phyloP scores from a whole-genome alignment of 2,113 vertebrate genomes.

The Butorides virescens region DNA sequence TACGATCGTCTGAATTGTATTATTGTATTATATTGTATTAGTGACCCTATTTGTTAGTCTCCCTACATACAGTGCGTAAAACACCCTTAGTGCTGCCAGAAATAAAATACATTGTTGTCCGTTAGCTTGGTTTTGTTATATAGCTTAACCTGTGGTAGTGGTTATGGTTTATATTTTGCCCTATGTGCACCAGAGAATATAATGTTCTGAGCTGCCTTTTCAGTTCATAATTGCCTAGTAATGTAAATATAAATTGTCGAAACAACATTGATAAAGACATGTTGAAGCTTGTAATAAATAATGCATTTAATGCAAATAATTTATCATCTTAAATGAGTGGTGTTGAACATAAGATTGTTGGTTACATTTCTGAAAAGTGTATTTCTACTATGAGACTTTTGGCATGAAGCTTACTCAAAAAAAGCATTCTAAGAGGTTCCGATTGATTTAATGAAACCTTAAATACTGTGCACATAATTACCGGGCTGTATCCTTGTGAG shows the following conservation, averaged over 20 bases:
- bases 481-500: not conserved
- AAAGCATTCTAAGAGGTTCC: not conserved
- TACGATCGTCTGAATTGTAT: not conserved
- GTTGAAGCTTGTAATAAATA: conserved; percentile 17
- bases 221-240: not conserved
- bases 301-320: conserved; percentile 25
- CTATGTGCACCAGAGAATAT: not conserved
- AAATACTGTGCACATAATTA: not conserved
- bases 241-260: not conserved
- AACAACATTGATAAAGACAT: conserved; percentile 3
- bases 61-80: not conserved
- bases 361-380: not conserved
- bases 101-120: not conserved
- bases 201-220: not conserved
- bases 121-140: not conserved
- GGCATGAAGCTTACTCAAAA: not conserved
- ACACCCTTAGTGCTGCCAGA: not conserved
- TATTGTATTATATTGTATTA: not conserved
- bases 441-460: not conserved
- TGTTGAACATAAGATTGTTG: not conserved
- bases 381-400: not conserved
- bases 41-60: not conserved
- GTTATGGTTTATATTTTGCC: not conserved
- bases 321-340: not conserved
- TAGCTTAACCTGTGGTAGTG: not conserved